phyloP scores from a whole-genome alignment of 2,888 invertebrate species.

The Aelia acuminata region DNA sequence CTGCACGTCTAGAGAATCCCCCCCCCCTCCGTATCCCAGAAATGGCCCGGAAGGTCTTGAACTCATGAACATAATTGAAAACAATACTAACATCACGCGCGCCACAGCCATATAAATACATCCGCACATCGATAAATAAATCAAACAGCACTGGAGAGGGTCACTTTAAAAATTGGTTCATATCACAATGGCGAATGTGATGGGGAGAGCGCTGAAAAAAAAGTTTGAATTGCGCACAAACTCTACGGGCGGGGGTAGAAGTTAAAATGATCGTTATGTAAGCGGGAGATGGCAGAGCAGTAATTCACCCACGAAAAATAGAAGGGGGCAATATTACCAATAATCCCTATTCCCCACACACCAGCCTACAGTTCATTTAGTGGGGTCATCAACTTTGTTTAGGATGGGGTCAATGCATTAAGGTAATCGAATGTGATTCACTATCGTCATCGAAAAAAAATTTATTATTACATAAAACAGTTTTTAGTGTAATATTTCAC shows the following conservation, averaged over 20 bases:
- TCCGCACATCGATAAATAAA: too few relatives aligned
- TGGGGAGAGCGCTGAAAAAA: background rate
- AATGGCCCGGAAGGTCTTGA: too few relatives aligned
- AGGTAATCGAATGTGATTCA: background rate
- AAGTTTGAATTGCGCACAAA: background rate
- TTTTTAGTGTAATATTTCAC: background rate
- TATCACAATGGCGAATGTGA: background rate
- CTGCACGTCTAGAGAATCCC: too few relatives aligned
- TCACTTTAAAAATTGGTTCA: background rate
- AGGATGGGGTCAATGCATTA: background rate
- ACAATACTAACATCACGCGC: too few relatives aligned
- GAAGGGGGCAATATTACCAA: conserved; percentile 17
- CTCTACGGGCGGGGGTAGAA: background rate
- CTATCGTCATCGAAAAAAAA: background rate
- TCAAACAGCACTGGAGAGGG: too few relatives aligned
- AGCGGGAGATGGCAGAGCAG: background rate
- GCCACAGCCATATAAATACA: too few relatives aligned
- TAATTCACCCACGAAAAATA: background rate
- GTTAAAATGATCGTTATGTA: background rate
- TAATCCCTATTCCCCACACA: background rate
- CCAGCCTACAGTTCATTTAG: background rate
- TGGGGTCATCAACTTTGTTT: background rate
- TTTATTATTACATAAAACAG: background rate
- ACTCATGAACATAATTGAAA: too few relatives aligned
- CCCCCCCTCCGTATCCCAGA: too few relatives aligned